Base-by-base conservation (phyloP, 2,888 invertebrate species). In the Pseudoips prasinana region DNA sequence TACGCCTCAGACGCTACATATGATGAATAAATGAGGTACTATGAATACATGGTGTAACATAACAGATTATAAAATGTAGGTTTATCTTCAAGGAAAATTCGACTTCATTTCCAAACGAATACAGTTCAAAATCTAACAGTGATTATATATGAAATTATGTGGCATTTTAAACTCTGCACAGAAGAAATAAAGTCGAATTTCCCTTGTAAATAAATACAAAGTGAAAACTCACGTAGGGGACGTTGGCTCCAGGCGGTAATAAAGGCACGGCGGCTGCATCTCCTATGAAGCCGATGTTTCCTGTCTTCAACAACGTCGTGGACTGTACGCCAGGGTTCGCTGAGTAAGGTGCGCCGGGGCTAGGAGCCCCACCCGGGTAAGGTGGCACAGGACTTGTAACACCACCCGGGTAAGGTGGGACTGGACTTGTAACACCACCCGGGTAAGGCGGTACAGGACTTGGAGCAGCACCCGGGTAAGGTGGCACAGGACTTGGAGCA, bases 161-260 rank as follows among this genome's bases (percentile, higher is more conserved):
- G n/a, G n/a, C n/a, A n/a, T n/a, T n/a, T n/a, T n/a, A n/a, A n/a
- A n/a, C n/a, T n/a, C n/a, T n/a, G n/a, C n/a, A n/a, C n/a, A n/a
- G n/a, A n/a, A n/a, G n/a, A n/a, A n/a, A n/a, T n/a, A n/a, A n/a
- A n/a, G n/a, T n/a, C n/a, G n/a, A n/a, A n/a, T n/a, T n/a, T n/a
- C n/a, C n/a, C n/a, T n/a, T n/a, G n/a, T n/a, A n/a, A n/a, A n/a
- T n/a, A n/a, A n/a, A n/a, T n/a, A n/a, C n/a, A n/a, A n/a, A n/a
- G n/a, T n/a, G n/a, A n/a, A n/a, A n/a, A 49, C 65, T 59, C 26
- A 73, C 76, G 33, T 67, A 64, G 3, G 76, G 71, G n/a, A 68
- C 57, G 6, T 37, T 48, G 5, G 54, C 41, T 4, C 59, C 61
- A 0, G 54, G 49, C 0, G 80, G 75, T 22, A 76, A 28, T 6